Base-by-base conservation (phyloP, 2,113 vertebrate species). In the Genyomyrus donnyi region DNA sequence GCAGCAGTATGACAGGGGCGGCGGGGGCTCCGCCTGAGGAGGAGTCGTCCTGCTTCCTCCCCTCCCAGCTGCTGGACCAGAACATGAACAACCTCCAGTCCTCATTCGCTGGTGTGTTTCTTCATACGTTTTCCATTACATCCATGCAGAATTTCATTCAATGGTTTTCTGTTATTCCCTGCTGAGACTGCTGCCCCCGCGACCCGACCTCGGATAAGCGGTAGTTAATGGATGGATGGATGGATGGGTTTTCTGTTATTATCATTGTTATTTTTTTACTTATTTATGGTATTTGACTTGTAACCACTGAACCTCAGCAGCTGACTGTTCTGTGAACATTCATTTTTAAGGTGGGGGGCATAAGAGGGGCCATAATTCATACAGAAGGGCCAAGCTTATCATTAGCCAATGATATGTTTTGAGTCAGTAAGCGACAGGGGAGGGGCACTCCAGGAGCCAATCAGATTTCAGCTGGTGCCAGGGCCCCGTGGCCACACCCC, bases 1-100 rank as follows among this genome's bases (percentile, higher is more conserved):
- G 93, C 1, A 27, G 88, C 0, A 62, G 91, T 1, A 45, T 91
- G 27, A 90, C 89, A 11, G 93, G 90, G 5, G 45, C 89, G 0
- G 94, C 91, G 13, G 97, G 97, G 17, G 27, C 84, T 2, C 96
- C 96, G 85, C 93, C 4, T 8, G 31, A 90, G 21, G 39, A 91
- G n/a, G 89, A 93, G 0, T 87, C 93, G 19, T 95, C 97, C 8
- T 97, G 96, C 89, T 99, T 98, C 92, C 95, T 99, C 31, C 98
- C 98, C 0, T 99, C 98, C 0, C 97, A 98, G 92, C 97, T 99
- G 21, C 92, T 99, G 92, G 98, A 99, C 94, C 97, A 97, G 95
- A 97, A 96, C 92, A 95, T 97, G 94, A 96, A 96, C 88, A 94
- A 96, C 85, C 93, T 96, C 35, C 96, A 96, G 93, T 96, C 97